Percentiles rank a stretch among this genome's conserved stretches.
Conservation (phyloP, 1,140 invertebrate genomes). For the Potamilus streckersoni region DNA sequence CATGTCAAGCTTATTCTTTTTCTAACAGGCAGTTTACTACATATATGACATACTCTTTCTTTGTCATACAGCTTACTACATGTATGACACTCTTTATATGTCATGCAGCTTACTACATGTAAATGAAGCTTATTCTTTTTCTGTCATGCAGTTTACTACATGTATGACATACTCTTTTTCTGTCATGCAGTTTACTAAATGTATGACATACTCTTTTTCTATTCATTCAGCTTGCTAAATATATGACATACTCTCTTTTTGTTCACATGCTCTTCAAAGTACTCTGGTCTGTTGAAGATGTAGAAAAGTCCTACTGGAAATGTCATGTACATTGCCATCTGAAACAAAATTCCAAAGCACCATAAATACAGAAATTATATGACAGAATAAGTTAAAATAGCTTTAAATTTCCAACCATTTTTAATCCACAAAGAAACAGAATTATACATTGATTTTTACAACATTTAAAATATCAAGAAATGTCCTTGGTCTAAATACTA, state of each 20-base stretch:
- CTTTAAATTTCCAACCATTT: no score
- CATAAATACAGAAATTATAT: no score
- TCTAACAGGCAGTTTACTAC: not conserved
- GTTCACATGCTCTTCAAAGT: slow-evolving; percentile 84
- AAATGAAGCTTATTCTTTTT: no score
- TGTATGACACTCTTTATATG: no score
- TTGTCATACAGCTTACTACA: not conserved
- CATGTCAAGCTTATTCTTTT: no score
- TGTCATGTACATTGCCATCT: slow-evolving; percentile 85
- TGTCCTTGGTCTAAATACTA: no score
- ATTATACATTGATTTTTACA: no score
- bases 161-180: slow-evolving; percentile 70
- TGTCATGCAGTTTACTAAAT: slow-evolving; percentile 70
- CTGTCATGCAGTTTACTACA: not conserved
- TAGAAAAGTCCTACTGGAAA: slow-evolving; percentile 88
- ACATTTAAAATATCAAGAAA: no score
- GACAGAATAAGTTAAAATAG: no score
- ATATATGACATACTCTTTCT: not conserved
- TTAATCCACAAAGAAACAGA: no score
- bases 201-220: slow-evolving; percentile 71
- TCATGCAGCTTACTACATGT: no score
- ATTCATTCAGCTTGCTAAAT: slow-evolving; percentile 66
- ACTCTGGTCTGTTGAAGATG: slow-evolving; percentile 85
- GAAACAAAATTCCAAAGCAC: slow-evolving; percentile 3
- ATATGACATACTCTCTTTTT: slow-evolving; percentile 71